Conservation (phyloP, 1,140 invertebrate species). For the Leptestheria dahalacensis region DNA sequence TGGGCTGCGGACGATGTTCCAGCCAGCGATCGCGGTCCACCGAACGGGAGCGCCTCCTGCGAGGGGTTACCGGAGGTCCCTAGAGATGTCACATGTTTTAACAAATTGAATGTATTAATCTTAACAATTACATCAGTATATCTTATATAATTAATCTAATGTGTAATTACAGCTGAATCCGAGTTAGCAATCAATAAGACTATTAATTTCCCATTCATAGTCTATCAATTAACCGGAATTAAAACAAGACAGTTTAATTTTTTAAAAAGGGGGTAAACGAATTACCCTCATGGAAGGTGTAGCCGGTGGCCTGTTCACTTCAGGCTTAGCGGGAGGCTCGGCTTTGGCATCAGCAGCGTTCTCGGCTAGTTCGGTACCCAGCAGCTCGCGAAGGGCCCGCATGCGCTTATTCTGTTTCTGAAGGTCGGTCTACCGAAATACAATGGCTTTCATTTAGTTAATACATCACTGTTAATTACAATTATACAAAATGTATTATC, state of each 20-base stretch:
- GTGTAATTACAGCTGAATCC: too few species aligned
- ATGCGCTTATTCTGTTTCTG: not conserved
- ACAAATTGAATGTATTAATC: not conserved
- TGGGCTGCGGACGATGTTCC: constrained; percentile 61
- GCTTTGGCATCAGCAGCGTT: not conserved
- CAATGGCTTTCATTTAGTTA: too few species aligned
- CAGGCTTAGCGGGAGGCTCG: not conserved
- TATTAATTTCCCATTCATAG: too few species aligned
- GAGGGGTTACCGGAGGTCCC: constrained; percentile 38
- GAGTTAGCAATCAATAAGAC: too few species aligned
- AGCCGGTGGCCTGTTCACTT: not conserved
- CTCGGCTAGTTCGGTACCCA: not conserved
- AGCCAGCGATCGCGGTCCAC: constrained; percentile 61
- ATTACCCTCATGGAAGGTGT: not conserved
- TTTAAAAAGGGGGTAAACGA: not conserved
- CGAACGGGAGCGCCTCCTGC: constrained; percentile 63
- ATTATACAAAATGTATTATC: too few species aligned
- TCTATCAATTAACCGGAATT: too few species aligned
- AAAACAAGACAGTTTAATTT: too few species aligned
- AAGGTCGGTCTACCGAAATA: not conserved
- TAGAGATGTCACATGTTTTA: not conserved
- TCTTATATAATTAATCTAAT: too few species aligned
- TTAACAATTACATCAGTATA: not conserved
- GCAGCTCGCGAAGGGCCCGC: not conserved
- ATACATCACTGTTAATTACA: too few species aligned